A percentile compares a stretch with the other conserved stretches of the same genome.
These are phyloP conservation scores for Crax fasciolata DNA, from an alignment of 2,797 vertebrate species.

Conservation along the genomic window DNA sequence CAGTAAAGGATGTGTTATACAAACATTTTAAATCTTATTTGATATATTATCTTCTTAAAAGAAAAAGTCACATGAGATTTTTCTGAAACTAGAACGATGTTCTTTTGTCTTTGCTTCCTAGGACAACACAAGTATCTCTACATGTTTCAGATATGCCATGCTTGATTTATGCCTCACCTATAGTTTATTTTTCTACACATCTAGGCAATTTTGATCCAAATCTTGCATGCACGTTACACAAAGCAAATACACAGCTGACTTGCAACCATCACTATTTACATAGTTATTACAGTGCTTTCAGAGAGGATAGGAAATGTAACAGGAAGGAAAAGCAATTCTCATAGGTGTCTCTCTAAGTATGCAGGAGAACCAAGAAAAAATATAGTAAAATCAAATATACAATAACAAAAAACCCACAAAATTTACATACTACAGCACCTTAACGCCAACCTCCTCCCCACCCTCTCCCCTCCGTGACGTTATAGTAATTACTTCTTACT, in stretches of 20 bases:
- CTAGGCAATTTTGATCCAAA: background rate
- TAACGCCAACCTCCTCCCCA: background rate
- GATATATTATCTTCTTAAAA: background rate
- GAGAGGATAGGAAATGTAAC: slow-evolving; percentile 9
- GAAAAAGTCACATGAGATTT: background rate
- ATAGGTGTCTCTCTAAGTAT: background rate
- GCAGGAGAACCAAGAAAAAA: background rate
- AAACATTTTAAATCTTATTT: background rate
- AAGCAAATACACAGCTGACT: background rate
- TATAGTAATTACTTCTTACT: slow-evolving; percentile 57
- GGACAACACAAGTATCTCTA: background rate
- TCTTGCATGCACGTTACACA: background rate
- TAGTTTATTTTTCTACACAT: background rate
- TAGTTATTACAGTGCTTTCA: background rate
- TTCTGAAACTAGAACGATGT: background rate
- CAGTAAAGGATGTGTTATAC: background rate
- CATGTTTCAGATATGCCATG: background rate
- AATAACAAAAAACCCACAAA: background rate
- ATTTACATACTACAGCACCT: background rate
- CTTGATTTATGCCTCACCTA: background rate
- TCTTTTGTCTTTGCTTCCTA: background rate
- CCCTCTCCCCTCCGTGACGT: background rate
- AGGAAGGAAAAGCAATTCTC: slow-evolving; percentile 16
- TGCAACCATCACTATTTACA: background rate
- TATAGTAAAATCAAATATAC: background rate